Base-by-base conservation (phyloP, 1,140 invertebrate genomes). In the Patella vulgata region DNA sequence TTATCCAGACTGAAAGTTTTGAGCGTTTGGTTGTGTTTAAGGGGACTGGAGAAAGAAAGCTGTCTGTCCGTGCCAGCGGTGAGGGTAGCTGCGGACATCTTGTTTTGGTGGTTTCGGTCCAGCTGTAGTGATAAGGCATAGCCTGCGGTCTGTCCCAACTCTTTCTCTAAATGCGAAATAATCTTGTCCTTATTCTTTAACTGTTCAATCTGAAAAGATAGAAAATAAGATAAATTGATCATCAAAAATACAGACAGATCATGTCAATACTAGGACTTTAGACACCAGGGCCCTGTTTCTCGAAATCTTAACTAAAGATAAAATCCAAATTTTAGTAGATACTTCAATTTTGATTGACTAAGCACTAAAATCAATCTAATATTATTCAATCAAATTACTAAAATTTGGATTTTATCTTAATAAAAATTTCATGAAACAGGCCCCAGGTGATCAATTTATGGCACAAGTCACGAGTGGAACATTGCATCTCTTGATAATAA, bases 121-220 rank as follows among this genome's bases (percentile, higher is more conserved):
- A 52, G 52, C 39, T 58, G 52, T 44, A 52, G 52, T 31, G 47
- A 47, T 23, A 57, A 50, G 44, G 62, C 62, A 54, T 64, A 52
- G 5, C 52, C 60, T 50, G 66, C 60, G 53, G 63, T 59, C 39
- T 67, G 64, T 31, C 71, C 74, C 44, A 71, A 59, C 46, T 74
- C 71, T 54, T 64, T 56, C 59, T 76, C 69, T 54, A 74, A 59
- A 50, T 71, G 64, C 66, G 64, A 69, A 68, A 71, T 72, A 31
- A 68, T 59, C 58, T 70, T 74, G 57, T 76, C 71, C 57, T 71
- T 71, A 59, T 57, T 64, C 60, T 72, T 67, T 61, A 77, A 58
- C 61, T 73, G 70, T 47, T 77, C 75, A 55, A 77, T 71, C 75
- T 77, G 59, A 19, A 48, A 54, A 39, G 28, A 52, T 53, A 43